Conservation (phyloP, 2,113 vertebrate genomes). For the Cryptomyrus ogoouensis region DNA sequence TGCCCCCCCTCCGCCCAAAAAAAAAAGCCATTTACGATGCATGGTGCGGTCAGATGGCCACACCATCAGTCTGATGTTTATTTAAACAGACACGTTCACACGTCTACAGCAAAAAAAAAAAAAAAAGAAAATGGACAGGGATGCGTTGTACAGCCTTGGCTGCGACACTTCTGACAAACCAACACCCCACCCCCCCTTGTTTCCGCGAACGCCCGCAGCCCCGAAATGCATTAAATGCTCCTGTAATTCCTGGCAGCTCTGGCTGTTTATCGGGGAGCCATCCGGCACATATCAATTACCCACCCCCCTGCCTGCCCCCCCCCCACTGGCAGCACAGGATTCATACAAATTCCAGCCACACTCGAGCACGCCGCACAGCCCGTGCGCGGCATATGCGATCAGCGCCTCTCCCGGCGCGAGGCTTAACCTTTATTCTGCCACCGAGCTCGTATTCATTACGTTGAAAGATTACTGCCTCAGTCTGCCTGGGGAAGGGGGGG, state of each 20-base stretch:
- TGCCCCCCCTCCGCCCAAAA: neutral
- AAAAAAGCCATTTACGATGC: neutral
- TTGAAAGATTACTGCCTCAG: slow-evolving; percentile 24
- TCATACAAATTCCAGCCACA: slow-evolving; percentile 72
- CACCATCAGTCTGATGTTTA: neutral
- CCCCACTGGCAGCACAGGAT: slow-evolving; percentile 41
- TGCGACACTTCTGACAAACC: neutral
- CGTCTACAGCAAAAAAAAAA: neutral
- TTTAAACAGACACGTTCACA: neutral
- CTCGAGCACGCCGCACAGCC: slow-evolving; percentile 51
- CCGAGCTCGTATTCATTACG: slow-evolving; percentile 32
- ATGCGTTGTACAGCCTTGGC: neutral
- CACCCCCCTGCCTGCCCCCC: slow-evolving; percentile 47
- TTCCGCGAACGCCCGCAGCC: slow-evolving; percentile 23
- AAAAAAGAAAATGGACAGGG: neutral
- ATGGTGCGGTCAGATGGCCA: neutral
- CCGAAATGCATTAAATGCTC: slow-evolving; percentile 63
- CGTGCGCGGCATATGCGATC: slow-evolving; percentile 65
- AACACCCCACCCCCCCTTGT: neutral
- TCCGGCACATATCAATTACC: slow-evolving; percentile 71
- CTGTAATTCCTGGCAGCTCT: slow-evolving; percentile 50
- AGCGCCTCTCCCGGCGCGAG: slow-evolving; percentile 30
- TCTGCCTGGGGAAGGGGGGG: neutral
- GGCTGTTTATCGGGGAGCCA: slow-evolving; percentile 65
- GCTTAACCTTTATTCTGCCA: slow-evolving; percentile 29